Evolutionary conservation across 1,140 invertebrate genomes (phyloP).

Genomic region (Matsumurasca onukii): DNA sequence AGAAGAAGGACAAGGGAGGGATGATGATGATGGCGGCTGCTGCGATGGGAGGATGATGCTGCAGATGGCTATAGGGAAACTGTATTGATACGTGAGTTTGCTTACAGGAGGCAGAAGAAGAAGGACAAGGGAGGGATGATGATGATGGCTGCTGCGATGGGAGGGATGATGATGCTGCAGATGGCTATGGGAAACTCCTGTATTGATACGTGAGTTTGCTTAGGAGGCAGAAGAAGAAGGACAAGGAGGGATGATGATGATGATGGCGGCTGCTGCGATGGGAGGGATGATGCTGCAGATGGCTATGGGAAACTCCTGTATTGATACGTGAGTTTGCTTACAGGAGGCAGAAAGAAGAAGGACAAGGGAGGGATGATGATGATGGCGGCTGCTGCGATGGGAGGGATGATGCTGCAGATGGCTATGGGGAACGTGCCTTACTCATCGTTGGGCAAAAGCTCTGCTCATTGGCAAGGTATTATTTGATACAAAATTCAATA

Average conservation of each 20-base stretch:
- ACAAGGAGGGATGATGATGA: conserved; percentile 52
- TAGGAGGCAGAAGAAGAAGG: conserved; percentile 46
- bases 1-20: conserved; percentile 49
- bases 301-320: conserved; percentile 72
- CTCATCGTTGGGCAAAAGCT: conserved; percentile 82
- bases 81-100: no score
- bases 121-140: conserved; percentile 51
- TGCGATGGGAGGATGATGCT: conserved; percentile 65
- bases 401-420: conserved; percentile 65
- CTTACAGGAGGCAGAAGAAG: conserved; percentile 48
- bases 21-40: conserved; percentile 61
- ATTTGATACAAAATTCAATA: no score
- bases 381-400: conserved; percentile 62
- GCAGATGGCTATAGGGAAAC: conserved; percentile 71
- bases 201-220: no score
- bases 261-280: conserved; percentile 64
- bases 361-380: conserved; percentile 53
- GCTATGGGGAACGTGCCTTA: conserved; percentile 75
- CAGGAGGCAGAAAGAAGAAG: conserved; percentile 45
- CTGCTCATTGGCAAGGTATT: conserved; percentile 73
- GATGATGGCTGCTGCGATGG: conserved; percentile 62
- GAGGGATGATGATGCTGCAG: conserved; percentile 65
- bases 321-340: no score
- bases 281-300: conserved; percentile 66
- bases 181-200: no score